phyloP scores from a whole-genome alignment of 2,797 vertebrate species.

The Thalassophryne amazonica region DNA sequence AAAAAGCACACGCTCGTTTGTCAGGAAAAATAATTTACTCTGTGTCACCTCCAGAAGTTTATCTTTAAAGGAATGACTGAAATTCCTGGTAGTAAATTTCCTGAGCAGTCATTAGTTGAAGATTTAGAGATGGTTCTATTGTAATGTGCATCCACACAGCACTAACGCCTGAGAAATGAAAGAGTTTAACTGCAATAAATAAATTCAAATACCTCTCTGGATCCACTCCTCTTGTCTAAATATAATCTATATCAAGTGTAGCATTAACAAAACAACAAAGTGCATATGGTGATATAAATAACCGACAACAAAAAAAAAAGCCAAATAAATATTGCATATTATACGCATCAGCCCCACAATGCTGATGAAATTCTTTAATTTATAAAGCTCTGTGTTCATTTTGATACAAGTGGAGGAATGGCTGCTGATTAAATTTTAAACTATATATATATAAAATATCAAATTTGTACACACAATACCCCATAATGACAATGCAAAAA shows the following conservation, averaged over 20 bases:
- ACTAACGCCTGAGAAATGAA: slow-evolving; percentile 29
- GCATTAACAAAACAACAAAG: background rate
- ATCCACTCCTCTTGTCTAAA: slow-evolving; percentile 30
- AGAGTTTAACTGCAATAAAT: slow-evolving; percentile 47
- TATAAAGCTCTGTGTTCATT: slow-evolving; percentile 53
- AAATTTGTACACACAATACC: no score
- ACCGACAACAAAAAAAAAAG: no score
- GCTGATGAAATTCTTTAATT: slow-evolving; percentile 77
- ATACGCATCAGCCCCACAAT: slow-evolving; percentile 61
- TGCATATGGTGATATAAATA: no score
- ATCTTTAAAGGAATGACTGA: slow-evolving; percentile 27
- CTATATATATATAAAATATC: no score
- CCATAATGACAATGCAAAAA: no score
- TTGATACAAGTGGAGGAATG: slow-evolving; percentile 64
- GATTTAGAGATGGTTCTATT: slow-evolving; percentile 32
- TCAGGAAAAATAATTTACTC: slow-evolving; percentile 15
- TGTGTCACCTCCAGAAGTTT: slow-evolving; percentile 10
- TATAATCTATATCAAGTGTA: slow-evolving; percentile 12
- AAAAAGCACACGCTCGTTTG: background rate
- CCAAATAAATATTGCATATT: slow-evolving; percentile 42
- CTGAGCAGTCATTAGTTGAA: slow-evolving; percentile 9
- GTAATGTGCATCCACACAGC: slow-evolving; percentile 39
- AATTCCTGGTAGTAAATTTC: slow-evolving; percentile 53
- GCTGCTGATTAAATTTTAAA: no score
- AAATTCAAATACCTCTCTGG: slow-evolving; percentile 15